A percentile compares a stretch with the other conserved stretches of the same genome.
Conservation (phyloP, 2,888 invertebrate species). For the Cartodere bifasciata region DNA sequence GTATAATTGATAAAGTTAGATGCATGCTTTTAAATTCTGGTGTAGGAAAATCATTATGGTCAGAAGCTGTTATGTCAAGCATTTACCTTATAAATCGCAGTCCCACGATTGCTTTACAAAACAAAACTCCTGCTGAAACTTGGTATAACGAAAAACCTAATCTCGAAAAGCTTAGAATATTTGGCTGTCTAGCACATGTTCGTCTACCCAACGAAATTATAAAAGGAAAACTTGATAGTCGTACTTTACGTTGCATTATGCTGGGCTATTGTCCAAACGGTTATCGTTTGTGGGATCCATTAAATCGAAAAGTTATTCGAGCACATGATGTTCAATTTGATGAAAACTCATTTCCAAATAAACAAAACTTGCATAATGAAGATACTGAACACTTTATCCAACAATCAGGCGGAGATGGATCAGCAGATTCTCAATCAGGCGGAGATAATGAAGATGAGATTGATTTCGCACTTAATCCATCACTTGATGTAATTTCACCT, state of each 20-base stretch:
- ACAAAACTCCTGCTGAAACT: slow-evolving; percentile 26
- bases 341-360: slow-evolving; percentile 13
- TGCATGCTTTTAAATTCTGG: slow-evolving; percentile 22
- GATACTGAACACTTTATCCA: too few species aligned
- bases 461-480: too few species aligned
- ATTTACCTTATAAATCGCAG: slow-evolving; percentile 25
- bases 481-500: too few species aligned
- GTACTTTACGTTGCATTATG: slow-evolving; percentile 8
- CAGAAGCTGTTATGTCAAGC: slow-evolving; percentile 25
- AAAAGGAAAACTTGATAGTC: slow-evolving; percentile 10
- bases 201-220: slow-evolving; percentile 7
- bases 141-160: slow-evolving; percentile 24
- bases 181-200: slow-evolving; percentile 18
- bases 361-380: too few species aligned
- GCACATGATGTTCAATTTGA: slow-evolving; percentile 18
- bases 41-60: slow-evolving; percentile 25
- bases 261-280: slow-evolving; percentile 13
- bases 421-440: too few species aligned
- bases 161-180: slow-evolving; percentile 22
- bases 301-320: slow-evolving; percentile 10
- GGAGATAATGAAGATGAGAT: too few species aligned
- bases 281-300: slow-evolving; percentile 17
- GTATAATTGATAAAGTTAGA: slow-evolving; percentile 27
- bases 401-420: too few species aligned
- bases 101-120: slow-evolving; percentile 23